Conservation (phyloP, 1,140 invertebrate species). For the Holotrichia oblita region DNA sequence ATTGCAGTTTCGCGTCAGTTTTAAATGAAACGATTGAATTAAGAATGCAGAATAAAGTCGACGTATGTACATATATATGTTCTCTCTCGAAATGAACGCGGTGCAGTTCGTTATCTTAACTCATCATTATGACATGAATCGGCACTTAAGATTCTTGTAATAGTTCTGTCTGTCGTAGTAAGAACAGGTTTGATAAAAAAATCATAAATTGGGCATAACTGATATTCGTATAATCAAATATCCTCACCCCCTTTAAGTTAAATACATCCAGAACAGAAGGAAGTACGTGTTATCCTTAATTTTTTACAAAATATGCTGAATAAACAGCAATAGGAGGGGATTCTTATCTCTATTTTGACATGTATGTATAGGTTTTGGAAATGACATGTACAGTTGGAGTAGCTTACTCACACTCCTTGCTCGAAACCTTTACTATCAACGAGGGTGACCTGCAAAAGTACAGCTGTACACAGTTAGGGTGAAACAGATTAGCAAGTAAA, state of each 20-base stretch:
- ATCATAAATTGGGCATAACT: not conserved
- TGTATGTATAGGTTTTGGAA: constrained; percentile 23
- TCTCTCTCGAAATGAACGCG: not conserved
- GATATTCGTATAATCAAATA: too few species aligned
- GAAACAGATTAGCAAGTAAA: constrained; percentile 46
- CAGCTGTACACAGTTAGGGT: constrained; percentile 40
- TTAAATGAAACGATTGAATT: not conserved
- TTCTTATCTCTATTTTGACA: constrained; percentile 44
- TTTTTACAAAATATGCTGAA: not conserved
- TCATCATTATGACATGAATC: constrained; percentile 13
- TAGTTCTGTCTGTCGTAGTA: not conserved
- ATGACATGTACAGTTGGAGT: constrained; percentile 6
- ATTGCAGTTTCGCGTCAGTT: not conserved
- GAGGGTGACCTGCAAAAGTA: constrained; percentile 40
- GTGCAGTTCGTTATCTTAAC: constrained; percentile 3
- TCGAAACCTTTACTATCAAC: not conserved
- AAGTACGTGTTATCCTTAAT: not conserved
- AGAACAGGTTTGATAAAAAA: not conserved
- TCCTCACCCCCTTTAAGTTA: not conserved
- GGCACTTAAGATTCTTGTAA: constrained; percentile 1
- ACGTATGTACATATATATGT: too few species aligned
- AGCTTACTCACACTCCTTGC: not conserved
- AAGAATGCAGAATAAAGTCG: not conserved
- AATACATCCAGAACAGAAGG: not conserved
- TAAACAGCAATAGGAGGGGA: not conserved